Evolutionary conservation across 1,140 invertebrate species (phyloP), one percentile per base, ranked within the genome.

Genomic region (Lordiphosa mommai): DNA sequence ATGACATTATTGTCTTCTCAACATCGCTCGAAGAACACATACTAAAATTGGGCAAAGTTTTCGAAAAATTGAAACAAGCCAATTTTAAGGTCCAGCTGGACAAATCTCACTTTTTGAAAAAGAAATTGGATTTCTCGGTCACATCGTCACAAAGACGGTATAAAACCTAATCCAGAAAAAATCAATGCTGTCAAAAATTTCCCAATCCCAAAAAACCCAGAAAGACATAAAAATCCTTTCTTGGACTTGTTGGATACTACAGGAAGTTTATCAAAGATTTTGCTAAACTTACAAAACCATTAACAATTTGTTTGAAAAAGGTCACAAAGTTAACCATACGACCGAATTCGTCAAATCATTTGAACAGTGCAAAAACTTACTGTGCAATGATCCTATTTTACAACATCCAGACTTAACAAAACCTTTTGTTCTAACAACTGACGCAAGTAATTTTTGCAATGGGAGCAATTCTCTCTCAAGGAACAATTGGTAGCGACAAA

Each of bases 401-500:
- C 30, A 34, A 49, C 30, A 16, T 29, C 16, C n/a, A n/a, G n/a
- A n/a, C n/a, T n/a, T 17, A 17, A 17, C 16, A 17, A 17, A 17
- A 17, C 16, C 16, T n/a, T 17, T 17, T 17, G 3, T 17, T 17
- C 16, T 17, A 17, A 17, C 3, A 17, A 17, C 16, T 2, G 16
- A 14, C 23, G 46, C 30, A 16, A 14, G 23, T 13, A 30, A 20
- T 9, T 29, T n/a, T 47, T 20, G 44, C 17, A 4, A 8, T 29
- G 6, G n/a, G 13, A 9, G 46, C 14, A 32, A 33, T 49, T n/a
- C 30, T 49, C 17, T 49, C 30, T 1, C 46, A 49, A 34, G 46
- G 16, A 20, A 27, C 3, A 49, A n/a, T n/a, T 1, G 46, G 46
- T 12, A 16, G 29, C 5, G 46, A 49, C 17, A 34, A 16, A 27